phyloP scores from a whole-genome alignment of 2,113 vertebrate species.

The Tetraodon nigroviridis region DNA sequence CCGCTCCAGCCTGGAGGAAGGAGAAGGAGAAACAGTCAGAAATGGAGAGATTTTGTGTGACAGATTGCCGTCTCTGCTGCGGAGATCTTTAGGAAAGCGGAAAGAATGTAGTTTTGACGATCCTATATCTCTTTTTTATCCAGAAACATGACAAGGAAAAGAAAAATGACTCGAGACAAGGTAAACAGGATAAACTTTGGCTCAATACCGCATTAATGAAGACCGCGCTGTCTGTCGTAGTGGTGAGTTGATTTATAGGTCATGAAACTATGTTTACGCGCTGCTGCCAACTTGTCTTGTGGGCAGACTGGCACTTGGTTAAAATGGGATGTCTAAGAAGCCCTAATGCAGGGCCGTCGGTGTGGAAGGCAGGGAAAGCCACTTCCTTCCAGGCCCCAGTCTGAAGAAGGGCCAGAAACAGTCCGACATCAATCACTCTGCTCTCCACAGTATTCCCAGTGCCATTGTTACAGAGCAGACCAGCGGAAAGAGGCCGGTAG shows the following conservation, averaged over 20 bases:
- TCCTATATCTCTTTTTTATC: slow-evolving; percentile 42
- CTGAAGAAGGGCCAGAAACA: slow-evolving; percentile 75
- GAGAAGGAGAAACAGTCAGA: slow-evolving; percentile 61
- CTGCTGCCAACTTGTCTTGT: slow-evolving; percentile 49
- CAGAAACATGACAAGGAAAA: slow-evolving; percentile 24
- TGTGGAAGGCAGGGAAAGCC: slow-evolving; percentile 56
- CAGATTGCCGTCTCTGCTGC: slow-evolving; percentile 48
- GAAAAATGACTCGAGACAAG: slow-evolving; percentile 28
- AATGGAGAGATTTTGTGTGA: slow-evolving; percentile 47
- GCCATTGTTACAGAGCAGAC: slow-evolving; percentile 77
- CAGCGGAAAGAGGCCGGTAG: slow-evolving; percentile 75
- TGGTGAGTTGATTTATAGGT: slow-evolving; percentile 54
- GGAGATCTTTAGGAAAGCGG: slow-evolving; percentile 50
- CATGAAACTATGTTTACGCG: slow-evolving; percentile 47
- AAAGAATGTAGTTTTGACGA: slow-evolving; percentile 62
- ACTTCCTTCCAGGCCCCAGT: slow-evolving; percentile 69
- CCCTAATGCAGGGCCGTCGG: slow-evolving; percentile 36
- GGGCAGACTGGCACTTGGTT: slow-evolving; percentile 42
- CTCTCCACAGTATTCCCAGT: slow-evolving; percentile 65
- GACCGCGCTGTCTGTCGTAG: slow-evolving; percentile 40
- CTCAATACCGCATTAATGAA: slow-evolving; percentile 34
- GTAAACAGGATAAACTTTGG: slow-evolving; percentile 24
- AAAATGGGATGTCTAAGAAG: slow-evolving; percentile 41
- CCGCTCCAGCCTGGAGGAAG: slow-evolving; percentile 63
- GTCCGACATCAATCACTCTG: slow-evolving; percentile 74